Base-by-base conservation (phyloP, 1,140 invertebrate species). In the Cylas formicarius region DNA sequence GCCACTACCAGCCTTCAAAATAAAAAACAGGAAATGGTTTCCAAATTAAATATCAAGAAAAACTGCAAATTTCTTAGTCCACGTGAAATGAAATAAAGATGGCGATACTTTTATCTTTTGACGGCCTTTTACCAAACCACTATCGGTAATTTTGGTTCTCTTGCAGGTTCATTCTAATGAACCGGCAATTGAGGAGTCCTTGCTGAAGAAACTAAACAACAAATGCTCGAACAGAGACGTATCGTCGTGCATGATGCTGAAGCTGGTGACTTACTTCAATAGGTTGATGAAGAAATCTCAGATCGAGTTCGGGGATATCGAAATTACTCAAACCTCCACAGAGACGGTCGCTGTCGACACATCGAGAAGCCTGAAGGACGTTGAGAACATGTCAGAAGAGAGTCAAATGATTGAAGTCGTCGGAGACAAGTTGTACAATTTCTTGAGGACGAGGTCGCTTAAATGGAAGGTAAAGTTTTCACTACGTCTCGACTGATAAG, bases 251-350 rank as follows among this genome's bases (percentile, higher is more conserved):
- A 78, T 84, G 47, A 84, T 86, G 71, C 67, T 85, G 3, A 86
- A 87, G 64, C 61, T 86, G 43, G 78, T 86, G 3, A 81, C 80
- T 1, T 86, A 87, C 56, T 84, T 86, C 69, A 86, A 89, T 65
- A 72, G 78, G 34, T 72, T 88, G 55, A 67, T 87, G 58, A 83
- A 86, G 61, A 89, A 86, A 44, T 79, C 82, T 0, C 76, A 78
- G 31, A 74, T 87, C 50, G 81, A 84, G 55, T 77, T 78, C 17
- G 83, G 86, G 18, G 81, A 82, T 49, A 69, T 87, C 28, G 80
- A 85, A 62, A 82, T 89, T 32, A 77, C 80, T 5, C 80, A 86
- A 61, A 60, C 56, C 10, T 53, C 50, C 3, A 55, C 55, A 4
- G 53, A 57, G 40, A 48, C 44, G 1, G 40, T 55, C 22, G 43